Evolutionary conservation across 2,113 vertebrate genomes (phyloP), one percentile per base, ranked within the genome.

Genomic region (Cryptomyrus ogoouensis): DNA sequence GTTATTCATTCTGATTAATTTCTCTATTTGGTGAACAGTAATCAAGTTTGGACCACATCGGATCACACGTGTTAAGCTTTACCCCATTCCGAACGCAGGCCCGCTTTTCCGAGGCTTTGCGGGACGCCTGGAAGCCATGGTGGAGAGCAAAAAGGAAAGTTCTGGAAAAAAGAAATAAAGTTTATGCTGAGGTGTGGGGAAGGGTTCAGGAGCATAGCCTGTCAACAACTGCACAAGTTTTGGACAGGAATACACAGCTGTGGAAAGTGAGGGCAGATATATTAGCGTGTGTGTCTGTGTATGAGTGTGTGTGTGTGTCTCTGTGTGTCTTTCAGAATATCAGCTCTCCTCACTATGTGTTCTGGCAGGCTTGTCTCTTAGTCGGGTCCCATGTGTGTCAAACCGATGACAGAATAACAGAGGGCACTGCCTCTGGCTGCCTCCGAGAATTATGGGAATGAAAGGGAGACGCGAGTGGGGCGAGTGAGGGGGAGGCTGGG

Each of bases 351-450:
- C 50, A 53, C 85, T 87, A 52, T 87, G 85, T 21, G 17, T 53
- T 15, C 85, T 49, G n/a, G n/a, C 49, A 87, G 27, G 27, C 85
- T 53, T 53, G 85, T 39, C 49, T 87, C 49, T 87, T 35, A 87
- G 85, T n/a, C 85, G 17, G 15, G 49, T 84, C 85, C 49, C 85
- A 27, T 53, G 50, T 87, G 49, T 35, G 50, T 53, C 85, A 87
- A 35, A 47, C 83, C 21, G 83, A 84, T 84, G 83, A 84, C 83
- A 84, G 83, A 84, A 84, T 84, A 47, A 84, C 83, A 84, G 44
- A 53, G 85, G 49, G 49, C 24, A 52, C 49, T 42, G 74, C 74
- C 74, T 80, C 35, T 15, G 35, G 74, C 74, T 80, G 74, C 74
- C 74, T 80, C 35, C 44, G 83, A 50, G 44, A 86, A 86, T 86